These are phyloP conservation scores for Physocephala rufipes DNA, from an alignment of 2,888 invertebrate species.

Conservation along the genomic window DNA sequence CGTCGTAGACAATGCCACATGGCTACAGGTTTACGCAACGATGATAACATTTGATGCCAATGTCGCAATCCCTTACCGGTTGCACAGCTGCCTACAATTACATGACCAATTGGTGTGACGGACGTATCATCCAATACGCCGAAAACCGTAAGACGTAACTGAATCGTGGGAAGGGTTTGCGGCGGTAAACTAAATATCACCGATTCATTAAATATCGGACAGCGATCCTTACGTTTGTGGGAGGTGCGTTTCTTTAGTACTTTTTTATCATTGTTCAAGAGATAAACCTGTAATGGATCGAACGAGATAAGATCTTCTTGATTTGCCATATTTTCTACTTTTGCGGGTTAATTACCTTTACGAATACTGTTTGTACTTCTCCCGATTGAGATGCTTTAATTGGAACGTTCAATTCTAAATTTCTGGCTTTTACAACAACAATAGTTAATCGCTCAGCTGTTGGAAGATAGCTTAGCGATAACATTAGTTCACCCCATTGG, in stretches of 20 bases:
- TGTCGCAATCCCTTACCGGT: constrained; percentile 78
- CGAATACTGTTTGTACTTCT: constrained; percentile 75
- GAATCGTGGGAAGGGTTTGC: constrained; percentile 75
- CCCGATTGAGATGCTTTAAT: constrained; percentile 25
- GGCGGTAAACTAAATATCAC: constrained; percentile 85
- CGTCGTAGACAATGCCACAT: constrained; percentile 83
- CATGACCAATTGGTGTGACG: constrained; percentile 78
- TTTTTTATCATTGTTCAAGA: constrained; percentile 82
- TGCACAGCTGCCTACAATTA: constrained; percentile 79
- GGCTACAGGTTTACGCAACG: constrained; percentile 80
- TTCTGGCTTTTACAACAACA: constrained; percentile 77
- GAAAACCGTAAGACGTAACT: constrained; percentile 76
- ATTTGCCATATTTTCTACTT: background rate
- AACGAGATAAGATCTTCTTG: too few species aligned
- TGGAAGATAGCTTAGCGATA: constrained; percentile 82
- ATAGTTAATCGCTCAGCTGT: constrained; percentile 81
- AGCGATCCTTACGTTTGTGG: constrained; percentile 76
- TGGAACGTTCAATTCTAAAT: constrained; percentile 70
- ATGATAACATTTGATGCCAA: constrained; percentile 86
- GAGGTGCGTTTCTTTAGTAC: constrained; percentile 84
- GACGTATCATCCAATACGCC: constrained; percentile 58
- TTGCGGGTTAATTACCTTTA: constrained; percentile 70
- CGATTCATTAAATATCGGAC: constrained; percentile 84
- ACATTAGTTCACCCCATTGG: constrained; percentile 82
- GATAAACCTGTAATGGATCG: constrained; percentile 75